These are phyloP conservation scores for Rhamnusium bicolor DNA, from an alignment of 2,888 invertebrate species.

Conservation along the genomic window DNA sequence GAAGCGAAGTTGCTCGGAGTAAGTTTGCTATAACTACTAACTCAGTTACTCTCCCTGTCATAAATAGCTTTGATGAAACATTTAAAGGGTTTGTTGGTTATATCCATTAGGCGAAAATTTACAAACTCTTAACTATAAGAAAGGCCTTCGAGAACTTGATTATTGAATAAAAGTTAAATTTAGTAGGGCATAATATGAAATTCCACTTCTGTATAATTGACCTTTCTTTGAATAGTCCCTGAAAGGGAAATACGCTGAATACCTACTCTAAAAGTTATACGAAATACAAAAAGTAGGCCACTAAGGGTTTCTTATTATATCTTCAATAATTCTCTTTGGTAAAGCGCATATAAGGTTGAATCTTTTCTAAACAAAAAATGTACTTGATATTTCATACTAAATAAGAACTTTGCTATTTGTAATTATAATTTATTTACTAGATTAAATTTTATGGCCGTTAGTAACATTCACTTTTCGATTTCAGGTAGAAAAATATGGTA, in stretches of 20 bases:
- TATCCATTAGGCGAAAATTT: constrained; percentile 23
- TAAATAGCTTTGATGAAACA: constrained; percentile 25
- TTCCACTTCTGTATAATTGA: constrained; percentile 27
- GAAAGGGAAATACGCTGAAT: constrained; percentile 4
- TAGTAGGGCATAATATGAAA: constrained; percentile 10
- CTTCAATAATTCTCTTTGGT: background rate
- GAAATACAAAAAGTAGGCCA: constrained; percentile 12
- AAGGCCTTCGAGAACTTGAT: constrained; percentile 15
- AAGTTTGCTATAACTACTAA: constrained; percentile 24
- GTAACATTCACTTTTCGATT: too few species aligned
- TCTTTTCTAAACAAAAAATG: too few species aligned
- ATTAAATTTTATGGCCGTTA: too few species aligned
- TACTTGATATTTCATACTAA: too few species aligned
- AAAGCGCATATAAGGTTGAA: too few species aligned
- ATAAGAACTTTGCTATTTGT: too few species aligned
- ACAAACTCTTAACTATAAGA: constrained; percentile 19
- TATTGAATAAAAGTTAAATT: constrained; percentile 9
- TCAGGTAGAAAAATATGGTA: too few species aligned
- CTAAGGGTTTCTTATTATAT: background rate
- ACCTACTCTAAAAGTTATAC: constrained; percentile 9
- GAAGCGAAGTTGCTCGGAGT: background rate
- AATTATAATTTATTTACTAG: too few species aligned
- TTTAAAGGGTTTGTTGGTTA: constrained; percentile 32
- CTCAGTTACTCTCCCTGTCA: constrained; percentile 14
- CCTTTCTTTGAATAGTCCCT: constrained; percentile 7